These are phyloP conservation scores for Acromyrmex heyeri DNA, from an alignment of 1,140 invertebrate species.

Conservation along the genomic window DNA sequence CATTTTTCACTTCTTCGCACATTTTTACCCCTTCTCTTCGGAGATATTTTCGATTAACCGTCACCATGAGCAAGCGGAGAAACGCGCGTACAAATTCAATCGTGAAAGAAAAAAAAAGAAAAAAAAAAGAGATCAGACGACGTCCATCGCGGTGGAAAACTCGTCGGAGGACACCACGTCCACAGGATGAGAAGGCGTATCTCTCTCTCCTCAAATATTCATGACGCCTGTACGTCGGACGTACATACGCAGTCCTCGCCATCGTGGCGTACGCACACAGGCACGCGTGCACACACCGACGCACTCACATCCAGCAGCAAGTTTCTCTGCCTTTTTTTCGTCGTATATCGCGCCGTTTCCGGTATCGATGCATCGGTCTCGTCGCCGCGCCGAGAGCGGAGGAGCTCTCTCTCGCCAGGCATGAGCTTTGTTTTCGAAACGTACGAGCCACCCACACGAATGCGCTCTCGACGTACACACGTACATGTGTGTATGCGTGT, in stretches of 20 bases:
- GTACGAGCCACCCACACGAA: conserved; percentile 37
- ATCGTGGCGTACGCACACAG: not conserved
- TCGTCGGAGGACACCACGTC: conserved; percentile 39
- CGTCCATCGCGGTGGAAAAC: conserved; percentile 51
- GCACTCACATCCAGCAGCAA: conserved; percentile 16
- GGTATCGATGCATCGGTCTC: conserved; percentile 72
- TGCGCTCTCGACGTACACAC: not conserved
- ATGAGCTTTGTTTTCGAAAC: conserved; percentile 71
- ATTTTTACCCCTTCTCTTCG: not conserved
- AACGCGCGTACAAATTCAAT: not conserved
- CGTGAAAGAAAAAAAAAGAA: not conserved
- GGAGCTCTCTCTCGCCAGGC: conserved; percentile 67
- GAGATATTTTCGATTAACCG: conserved; percentile 12
- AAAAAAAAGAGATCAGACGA: conserved; percentile 43
- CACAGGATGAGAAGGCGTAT: conserved; percentile 62
- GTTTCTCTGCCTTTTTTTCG: conserved; percentile 67
- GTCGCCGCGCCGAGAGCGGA: conserved; percentile 64
- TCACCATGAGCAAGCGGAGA: not conserved
- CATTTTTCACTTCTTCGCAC: not conserved
- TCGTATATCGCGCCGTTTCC: conserved; percentile 69
- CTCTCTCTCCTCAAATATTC: conserved; percentile 69
- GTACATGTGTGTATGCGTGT: not conserved
- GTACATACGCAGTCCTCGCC: conserved; percentile 23
- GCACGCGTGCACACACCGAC: not conserved
- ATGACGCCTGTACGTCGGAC: conserved; percentile 41